Conservation (phyloP, 1,140 invertebrate species). For the Charaxes varanes region DNA sequence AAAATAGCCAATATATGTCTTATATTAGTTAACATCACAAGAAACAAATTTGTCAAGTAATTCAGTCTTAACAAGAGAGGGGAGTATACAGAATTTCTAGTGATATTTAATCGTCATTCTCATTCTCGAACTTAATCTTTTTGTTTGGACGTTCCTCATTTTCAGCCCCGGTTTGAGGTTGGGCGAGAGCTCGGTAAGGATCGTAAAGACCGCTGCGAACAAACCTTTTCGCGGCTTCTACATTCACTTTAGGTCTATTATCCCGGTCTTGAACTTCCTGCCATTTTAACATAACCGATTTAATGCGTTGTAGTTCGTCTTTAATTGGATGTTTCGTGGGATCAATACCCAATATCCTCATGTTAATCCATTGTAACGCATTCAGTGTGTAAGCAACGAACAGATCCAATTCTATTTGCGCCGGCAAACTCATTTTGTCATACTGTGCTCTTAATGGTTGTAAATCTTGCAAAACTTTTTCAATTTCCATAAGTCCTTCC, state of each 20-base stretch:
- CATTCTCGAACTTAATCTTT: slow-evolving; percentile 48
- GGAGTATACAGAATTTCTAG: no score
- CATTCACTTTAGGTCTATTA: slow-evolving; percentile 73
- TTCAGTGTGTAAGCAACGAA: slow-evolving; percentile 76
- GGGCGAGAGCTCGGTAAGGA: slow-evolving; percentile 34
- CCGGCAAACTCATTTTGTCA: slow-evolving; percentile 68
- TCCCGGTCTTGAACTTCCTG: slow-evolving; percentile 75
- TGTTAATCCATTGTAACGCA: slow-evolving; percentile 76
- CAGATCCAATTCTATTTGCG: slow-evolving; percentile 77
- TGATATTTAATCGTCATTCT: no score
- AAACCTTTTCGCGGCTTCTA: slow-evolving; percentile 75
- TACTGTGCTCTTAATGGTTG: slow-evolving; percentile 61
- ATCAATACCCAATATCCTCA: slow-evolving; percentile 75
- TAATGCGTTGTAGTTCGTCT: slow-evolving; percentile 74
- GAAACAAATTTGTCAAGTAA: no score
- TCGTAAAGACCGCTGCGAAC: slow-evolving; percentile 75
- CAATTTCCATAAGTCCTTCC: slow-evolving; percentile 68
- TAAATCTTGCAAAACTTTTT: slow-evolving; percentile 62
- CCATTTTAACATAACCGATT: slow-evolving; percentile 75
- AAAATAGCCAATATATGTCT: no score
- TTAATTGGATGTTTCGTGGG: slow-evolving; percentile 74
- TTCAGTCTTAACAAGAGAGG: no score
- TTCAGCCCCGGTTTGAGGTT: no score
- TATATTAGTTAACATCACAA: no score
- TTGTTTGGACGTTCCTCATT: no score